Evolutionary conservation across 2,888 invertebrate species (phyloP), one percentile per base, ranked within the genome.

Genomic region (Melipona beecheii): DNA sequence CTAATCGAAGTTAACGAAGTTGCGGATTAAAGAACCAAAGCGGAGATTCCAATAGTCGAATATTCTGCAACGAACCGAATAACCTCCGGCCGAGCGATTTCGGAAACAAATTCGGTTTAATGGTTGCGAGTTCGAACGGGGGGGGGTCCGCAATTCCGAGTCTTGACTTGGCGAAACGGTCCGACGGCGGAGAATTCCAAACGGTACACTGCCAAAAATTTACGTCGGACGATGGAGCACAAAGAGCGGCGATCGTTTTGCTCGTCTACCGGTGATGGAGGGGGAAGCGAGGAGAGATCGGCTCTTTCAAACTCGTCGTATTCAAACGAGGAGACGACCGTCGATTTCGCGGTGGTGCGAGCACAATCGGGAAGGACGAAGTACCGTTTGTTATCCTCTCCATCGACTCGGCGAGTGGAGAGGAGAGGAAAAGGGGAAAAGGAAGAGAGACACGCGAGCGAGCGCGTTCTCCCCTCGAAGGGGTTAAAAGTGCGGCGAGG

Each of bases 351-450:
- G 70, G 70, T 75, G 69, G 64, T 54, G 70, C 65, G 17, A 21
- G 74, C 66, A 56, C 66, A 82, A 82, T 83, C 81, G 75, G 75
- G 11, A 43, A 60, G 60, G 69, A 76, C 74, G 75, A 75, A 76
- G 74, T 78, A 71, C 78, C 81, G 75, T 85, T 86, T 79, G 81
- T 81, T 83, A 85, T 86, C 76, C 86, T 83, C 75, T 73, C 74
- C 62, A 65, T 27, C 66, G 65, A 68, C 4, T 36, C 60, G 49
- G 19, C 52, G 49, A 60, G 56, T 65, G 58, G 56, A 60, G 56
- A 70, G 58, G 56, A 50, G 50, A 52, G 56, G 50, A 56, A n/a
- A 64, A 50, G 65, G 43, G 81, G 65, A 81, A 74, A 43, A 43
- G 43, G 9, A 43, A 43, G 36, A 36, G 36, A 6, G 36, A 36